Conservation (phyloP, 2,797 vertebrate genomes). For the Cygnus olor region DNA sequence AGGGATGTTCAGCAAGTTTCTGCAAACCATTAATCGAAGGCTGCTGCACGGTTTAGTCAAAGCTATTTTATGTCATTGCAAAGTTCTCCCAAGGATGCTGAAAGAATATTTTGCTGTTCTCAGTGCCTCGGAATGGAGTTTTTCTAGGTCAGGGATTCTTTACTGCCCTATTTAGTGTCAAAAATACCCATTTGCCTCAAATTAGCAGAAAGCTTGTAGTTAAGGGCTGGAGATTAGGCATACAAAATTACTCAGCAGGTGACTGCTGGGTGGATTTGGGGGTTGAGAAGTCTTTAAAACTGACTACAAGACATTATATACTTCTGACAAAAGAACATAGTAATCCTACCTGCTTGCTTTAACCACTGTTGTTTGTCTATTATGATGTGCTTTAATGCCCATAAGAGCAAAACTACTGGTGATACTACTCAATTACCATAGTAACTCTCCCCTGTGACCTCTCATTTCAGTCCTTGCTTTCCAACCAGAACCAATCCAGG, state of each 20-base stretch:
- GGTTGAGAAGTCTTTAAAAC: conserved; percentile 95
- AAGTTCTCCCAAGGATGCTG: conserved; percentile 77
- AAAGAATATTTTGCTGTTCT: conserved; percentile 80
- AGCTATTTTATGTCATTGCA: conserved; percentile 78
- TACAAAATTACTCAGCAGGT: conserved; percentile 88
- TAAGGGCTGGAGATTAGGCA: conserved; percentile 87
- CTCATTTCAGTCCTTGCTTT: conserved; percentile 75
- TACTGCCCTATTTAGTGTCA: conserved; percentile 82
- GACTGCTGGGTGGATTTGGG: conserved; percentile 82
- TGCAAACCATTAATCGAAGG: conserved; percentile 78
- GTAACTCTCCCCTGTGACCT: conserved; percentile 93
- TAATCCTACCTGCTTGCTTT: conserved; percentile 99
- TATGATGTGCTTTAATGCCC: conserved; percentile 90
- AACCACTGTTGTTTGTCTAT: conserved; percentile 92
- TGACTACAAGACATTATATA: conserved; percentile 96
- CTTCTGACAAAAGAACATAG: conserved; percentile 92
- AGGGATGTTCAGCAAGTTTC: conserved; percentile 81
- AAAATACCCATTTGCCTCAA: conserved; percentile 85
- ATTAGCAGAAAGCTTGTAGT: conserved; percentile 84
- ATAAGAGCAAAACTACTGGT: conserved; percentile 91
- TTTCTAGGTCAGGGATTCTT: conserved; percentile 84
- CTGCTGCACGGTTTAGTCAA: conserved; percentile 72
- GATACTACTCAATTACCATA: conserved; percentile 96
- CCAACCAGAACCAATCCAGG: conserved; percentile 79
- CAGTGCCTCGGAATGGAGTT: conserved; percentile 75